Conservation (phyloP, 2,113 vertebrate species). For the Stigmatopora nigra region DNA sequence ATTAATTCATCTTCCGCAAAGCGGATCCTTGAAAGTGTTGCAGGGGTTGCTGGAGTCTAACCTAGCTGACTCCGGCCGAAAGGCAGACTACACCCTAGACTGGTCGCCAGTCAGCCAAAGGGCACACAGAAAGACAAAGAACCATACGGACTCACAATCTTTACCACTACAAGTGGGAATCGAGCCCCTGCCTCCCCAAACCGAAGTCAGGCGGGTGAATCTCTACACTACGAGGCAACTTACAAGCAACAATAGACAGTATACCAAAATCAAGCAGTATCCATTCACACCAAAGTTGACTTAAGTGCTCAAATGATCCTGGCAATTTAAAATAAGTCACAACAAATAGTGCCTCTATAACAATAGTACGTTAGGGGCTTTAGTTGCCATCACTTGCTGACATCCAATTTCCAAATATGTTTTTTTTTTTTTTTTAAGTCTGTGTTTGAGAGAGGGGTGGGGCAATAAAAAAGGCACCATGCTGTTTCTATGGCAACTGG, state of each 20-base stretch:
- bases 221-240: too few species aligned
- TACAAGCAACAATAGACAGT: slow-evolving; percentile 17
- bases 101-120: too few species aligned
- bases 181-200: too few species aligned
- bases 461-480: slow-evolving; percentile 54
- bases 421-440: slow-evolving; percentile 7
- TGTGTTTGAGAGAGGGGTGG: slow-evolving; percentile 25
- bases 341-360: background rate
- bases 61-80: too few species aligned
- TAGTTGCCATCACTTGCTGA: slow-evolving; percentile 20
- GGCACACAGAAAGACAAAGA: too few species aligned
- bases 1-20: too few species aligned
- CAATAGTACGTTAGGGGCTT: slow-evolving; percentile 12
- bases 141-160: too few species aligned
- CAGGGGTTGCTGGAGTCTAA: too few species aligned
- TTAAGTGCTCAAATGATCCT: slow-evolving; percentile 31
- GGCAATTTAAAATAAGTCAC: slow-evolving; percentile 23
- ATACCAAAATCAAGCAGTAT: slow-evolving; percentile 14
- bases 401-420: slow-evolving; percentile 40
- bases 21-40: too few species aligned
- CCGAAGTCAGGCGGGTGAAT: too few species aligned
- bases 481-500: slow-evolving; percentile 70
- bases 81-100: too few species aligned
- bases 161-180: too few species aligned
- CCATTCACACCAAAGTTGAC: slow-evolving; percentile 25